A percentile compares a stretch with the other conserved stretches of the same genome.
Conservation (phyloP, 2,888 invertebrate genomes). For the Campoplex capitator region DNA sequence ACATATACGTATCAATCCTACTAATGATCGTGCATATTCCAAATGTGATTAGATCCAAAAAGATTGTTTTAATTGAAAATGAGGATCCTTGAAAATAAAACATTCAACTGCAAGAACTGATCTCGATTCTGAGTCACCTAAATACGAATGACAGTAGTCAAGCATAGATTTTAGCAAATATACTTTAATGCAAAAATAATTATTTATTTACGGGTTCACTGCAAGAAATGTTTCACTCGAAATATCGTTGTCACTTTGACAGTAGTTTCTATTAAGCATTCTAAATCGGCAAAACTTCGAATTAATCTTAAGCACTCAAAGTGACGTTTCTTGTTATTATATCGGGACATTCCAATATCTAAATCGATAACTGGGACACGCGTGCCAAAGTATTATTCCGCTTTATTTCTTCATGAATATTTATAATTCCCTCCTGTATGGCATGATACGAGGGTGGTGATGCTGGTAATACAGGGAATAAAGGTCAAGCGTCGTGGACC, state of each 20-base stretch:
- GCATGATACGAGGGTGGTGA: background rate
- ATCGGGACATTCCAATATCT: background rate
- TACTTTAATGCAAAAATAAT: background rate
- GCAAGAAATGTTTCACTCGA: background rate
- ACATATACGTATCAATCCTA: background rate
- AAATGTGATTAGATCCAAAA: background rate
- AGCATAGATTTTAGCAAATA: background rate
- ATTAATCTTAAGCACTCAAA: background rate
- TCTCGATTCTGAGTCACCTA: too few relatives aligned
- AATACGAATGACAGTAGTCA: background rate
- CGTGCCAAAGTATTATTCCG: background rate
- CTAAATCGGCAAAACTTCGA: background rate
- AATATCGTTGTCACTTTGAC: background rate
- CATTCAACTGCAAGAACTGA: too few relatives aligned
- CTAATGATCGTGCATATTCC: background rate
- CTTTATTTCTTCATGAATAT: constrained; percentile 11
- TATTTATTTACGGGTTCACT: background rate
- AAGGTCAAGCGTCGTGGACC: constrained; percentile 50
- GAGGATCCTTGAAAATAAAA: background rate
- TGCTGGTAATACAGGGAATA: constrained; percentile 48
- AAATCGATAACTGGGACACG: background rate
- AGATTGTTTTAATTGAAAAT: background rate
- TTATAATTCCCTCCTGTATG: constrained; percentile 1
- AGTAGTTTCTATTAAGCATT: background rate
- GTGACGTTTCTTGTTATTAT: background rate